Evolutionary conservation across 2,888 invertebrate species (phyloP), one percentile per base, ranked within the genome.

Genomic region (Malthinus seriepunctatus): DNA sequence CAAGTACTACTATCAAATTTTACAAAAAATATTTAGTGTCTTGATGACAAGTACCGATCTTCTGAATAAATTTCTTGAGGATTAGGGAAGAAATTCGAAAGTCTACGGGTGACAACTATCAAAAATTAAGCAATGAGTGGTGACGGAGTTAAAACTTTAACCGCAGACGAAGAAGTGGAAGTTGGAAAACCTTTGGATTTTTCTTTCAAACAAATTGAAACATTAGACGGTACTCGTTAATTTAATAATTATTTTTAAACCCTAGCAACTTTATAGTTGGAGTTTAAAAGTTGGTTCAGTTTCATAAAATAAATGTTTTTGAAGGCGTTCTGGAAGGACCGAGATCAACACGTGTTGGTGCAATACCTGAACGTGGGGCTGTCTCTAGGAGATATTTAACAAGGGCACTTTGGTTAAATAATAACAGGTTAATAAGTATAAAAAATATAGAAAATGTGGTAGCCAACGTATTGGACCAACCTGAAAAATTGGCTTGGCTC

Each of bases 381-480:
- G 57, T 73, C n/a, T 74, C 70, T 31, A 71, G 76, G 9, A 79
- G 76, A 61, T 81, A 79, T 60, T 62, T 82, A 11, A 81, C 82
- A 3, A 76, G 76, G 66, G 76, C 82, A 0, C 65, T 83, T 8
- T 83, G 83, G 82, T 68, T 83, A 34, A 81, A 81, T 66, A 81
- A 83, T 69, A 83, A 83, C 67, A 73, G 70, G 51, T 64, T 83
- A 23, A 73, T 70, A 8, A 75, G 69, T 34, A 73, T 79, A 32
- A 67, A 69, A 23, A 75, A 78, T 47, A 63, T 83, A 31, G 75
- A 78, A 33, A 68, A 65, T 7, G 70, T 83, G 31, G 72, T 76
- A 1, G 70, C 75, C 1, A 69, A 71, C 1, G 67, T 77, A 31
- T 69, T 83, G 11, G 80, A 80, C 37, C 73, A 76, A 46, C 80